Evolutionary conservation across 2,888 invertebrate species (phyloP).

Genomic region (Xanthorhoe designata): DNA sequence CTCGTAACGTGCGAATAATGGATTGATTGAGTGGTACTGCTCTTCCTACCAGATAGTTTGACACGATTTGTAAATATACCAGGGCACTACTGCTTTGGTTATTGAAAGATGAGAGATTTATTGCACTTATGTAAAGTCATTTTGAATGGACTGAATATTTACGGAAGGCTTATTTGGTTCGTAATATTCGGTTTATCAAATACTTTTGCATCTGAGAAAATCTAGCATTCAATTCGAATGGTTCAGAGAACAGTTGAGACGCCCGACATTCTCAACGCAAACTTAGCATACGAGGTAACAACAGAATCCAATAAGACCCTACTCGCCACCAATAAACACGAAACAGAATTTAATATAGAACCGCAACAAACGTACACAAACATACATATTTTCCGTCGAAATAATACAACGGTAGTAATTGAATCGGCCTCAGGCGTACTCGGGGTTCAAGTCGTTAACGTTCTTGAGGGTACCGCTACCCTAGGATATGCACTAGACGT

Average conservation of each 20-base stretch:
- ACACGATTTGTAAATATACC: background rate
- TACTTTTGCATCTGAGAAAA: constrained; percentile 1
- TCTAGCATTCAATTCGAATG: constrained; percentile 18
- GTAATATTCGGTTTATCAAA: background rate
- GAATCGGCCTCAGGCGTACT: constrained; percentile 84
- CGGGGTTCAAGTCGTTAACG: constrained; percentile 80
- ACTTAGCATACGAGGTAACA: constrained; percentile 36
- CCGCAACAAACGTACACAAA: constrained; percentile 73
- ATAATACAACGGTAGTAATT: constrained; percentile 85
- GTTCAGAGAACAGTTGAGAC: constrained; percentile 18
- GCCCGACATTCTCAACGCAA: constrained; percentile 25
- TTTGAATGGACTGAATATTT: background rate
- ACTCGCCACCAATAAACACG: constrained; percentile 48
- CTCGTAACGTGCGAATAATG: constrained; percentile 37
- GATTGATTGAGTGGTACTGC: constrained; percentile 37
- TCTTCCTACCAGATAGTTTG: background rate
- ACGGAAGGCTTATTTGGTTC: background rate
- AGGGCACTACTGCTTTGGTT: too few relatives aligned
- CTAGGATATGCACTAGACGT: constrained; percentile 73
- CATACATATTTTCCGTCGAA: constrained; percentile 83
- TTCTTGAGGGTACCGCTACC: constrained; percentile 71
- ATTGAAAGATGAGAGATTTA: background rate
- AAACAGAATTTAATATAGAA: constrained; percentile 69
- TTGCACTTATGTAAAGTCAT: too few relatives aligned
- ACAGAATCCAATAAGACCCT: constrained; percentile 46